Evolutionary conservation across 2,797 vertebrate genomes (phyloP), one percentile per base, ranked within the genome.

Genomic region (Liparis tanakae): DNA sequence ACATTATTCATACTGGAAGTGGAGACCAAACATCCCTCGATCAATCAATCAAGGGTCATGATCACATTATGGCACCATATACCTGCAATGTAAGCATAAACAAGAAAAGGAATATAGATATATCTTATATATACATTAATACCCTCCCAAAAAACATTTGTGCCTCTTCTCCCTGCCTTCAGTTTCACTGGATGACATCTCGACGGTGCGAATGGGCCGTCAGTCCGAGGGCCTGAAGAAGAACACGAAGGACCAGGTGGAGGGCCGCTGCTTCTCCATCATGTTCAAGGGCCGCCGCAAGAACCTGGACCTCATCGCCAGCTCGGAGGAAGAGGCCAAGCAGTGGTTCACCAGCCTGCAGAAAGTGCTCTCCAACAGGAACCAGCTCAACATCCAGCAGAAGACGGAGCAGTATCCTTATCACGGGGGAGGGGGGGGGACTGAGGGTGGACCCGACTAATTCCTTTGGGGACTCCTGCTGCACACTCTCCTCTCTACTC

Each of bases 401-500:
- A 97, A 96, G 84, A 93, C 94, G 0, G 96, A 96, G 82, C 98
- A 99, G 98, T 98, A 99, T 99, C 98, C 96, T 98, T 93, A 33
- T 46, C 53, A 10, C 17, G n/a, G 34, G 1, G 9, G 14, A 1
- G 41, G 39, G 10, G 18, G 12, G 22, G 34, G 15, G 33, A 20
- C 6, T 25, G 44, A 59, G 63, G 67, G 12, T 50, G 13, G 50
- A 25, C 3, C 15, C 3, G 41, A n/a, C 10, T 59, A 4, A n/a
- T 41, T 13, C 33, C 13, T 44, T n/a, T 48, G 9, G 37, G 18
- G 13, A 6, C 14, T 33, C 6, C 25, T 5, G 20, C 37, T 20
- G 61, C 36, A 54, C 48, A 54, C n/a, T 25, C 51, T 14, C 7
- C 15, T 7, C 6, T 62, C 20, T 2, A 18, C n/a, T 91, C 95